A percentile compares a stretch with the other conserved stretches of the same genome.
phyloP scores from a whole-genome alignment of 2,113 vertebrate genomes.

The Malurus cyaneus region DNA sequence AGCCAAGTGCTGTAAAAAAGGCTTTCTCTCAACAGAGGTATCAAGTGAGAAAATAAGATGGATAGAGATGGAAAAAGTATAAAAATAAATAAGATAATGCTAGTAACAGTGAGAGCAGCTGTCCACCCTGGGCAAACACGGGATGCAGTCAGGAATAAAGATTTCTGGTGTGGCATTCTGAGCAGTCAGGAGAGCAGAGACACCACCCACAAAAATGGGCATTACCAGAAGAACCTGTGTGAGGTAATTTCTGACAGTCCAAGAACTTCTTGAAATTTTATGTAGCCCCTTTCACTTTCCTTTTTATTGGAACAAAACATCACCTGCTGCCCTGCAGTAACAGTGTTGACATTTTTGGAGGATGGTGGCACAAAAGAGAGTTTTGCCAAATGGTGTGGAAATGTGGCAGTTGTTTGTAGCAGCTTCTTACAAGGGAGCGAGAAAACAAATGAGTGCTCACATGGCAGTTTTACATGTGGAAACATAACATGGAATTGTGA shows the following conservation, averaged over 20 bases:
- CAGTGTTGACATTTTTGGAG: background rate
- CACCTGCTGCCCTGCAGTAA: background rate
- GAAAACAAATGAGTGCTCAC: background rate
- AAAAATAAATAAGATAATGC: background rate
- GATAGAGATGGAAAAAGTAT: background rate
- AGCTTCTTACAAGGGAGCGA: background rate
- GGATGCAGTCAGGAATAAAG: background rate
- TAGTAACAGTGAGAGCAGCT: background rate
- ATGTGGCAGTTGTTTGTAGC: background rate
- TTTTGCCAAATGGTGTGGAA: background rate
- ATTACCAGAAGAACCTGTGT: background rate
- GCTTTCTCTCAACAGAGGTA: background rate
- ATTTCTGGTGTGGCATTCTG: background rate
- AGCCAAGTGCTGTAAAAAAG: background rate
- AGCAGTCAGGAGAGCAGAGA: background rate
- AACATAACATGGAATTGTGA: background rate
- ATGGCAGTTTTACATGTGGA: background rate
- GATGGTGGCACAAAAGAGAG: background rate
- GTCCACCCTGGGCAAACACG: rapidly evolving
- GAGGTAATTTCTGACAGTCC: background rate
- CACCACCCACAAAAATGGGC: background rate
- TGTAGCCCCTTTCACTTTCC: background rate
- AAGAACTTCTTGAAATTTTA: background rate
- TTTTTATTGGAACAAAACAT: background rate
- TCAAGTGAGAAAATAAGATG: background rate